Percentiles rank a stretch among this genome's conserved stretches.
Evolutionary conservation across 2,113 vertebrate genomes (phyloP).

Genomic region (Scalopus aquaticus): DNA sequence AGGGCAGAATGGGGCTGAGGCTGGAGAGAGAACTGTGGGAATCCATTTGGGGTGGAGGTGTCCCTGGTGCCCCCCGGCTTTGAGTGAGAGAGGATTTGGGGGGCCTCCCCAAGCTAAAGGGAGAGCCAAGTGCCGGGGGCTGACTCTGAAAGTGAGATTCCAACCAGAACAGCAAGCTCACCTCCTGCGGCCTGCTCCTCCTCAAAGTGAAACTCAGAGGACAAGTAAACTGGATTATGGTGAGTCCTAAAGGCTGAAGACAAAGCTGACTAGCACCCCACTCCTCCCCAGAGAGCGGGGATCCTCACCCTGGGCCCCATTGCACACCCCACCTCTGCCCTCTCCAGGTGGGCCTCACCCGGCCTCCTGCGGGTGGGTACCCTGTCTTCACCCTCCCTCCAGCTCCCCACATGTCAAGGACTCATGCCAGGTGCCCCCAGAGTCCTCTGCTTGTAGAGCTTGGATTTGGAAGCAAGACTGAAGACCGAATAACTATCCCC

Average conservation of each 20-base stretch:
- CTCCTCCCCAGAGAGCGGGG: neutral
- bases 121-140: neutral
- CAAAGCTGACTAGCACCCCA: rapidly evolving
- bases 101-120: neutral
- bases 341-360: too few species aligned
- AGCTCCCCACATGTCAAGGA: rapidly evolving
- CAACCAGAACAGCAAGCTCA: rapidly evolving
- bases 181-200: too few species aligned
- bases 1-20: neutral
- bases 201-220: neutral
- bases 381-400: neutral
- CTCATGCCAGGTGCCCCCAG: neutral
- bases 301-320: too few species aligned
- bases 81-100: neutral
- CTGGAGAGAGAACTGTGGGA: neutral
- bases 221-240: conserved; percentile 7
- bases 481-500: neutral
- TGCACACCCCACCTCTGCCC: rapidly evolving
- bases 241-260: neutral
- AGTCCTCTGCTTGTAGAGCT: rapidly evolving
- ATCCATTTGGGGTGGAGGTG: neutral
- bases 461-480: neutral
- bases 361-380: rapidly evolving
- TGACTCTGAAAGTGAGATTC: neutral
- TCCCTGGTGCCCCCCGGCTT: rapidly evolving